Base-by-base conservation (phyloP, 2,888 invertebrate species). In the Platerodrilus igneus region DNA sequence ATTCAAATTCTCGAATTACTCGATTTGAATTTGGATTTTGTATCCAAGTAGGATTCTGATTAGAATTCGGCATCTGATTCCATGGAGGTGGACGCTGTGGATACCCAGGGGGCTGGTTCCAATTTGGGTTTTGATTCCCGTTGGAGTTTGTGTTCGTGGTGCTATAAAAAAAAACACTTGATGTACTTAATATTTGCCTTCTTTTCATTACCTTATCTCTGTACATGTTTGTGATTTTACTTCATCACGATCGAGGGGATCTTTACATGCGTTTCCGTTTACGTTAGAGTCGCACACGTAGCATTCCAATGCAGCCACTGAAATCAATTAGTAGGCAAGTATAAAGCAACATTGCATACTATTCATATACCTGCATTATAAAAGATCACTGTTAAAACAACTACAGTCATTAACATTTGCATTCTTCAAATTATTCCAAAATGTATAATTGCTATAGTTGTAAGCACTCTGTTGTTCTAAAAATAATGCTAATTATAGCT, bases 221-320 rank as follows among this genome's bases (percentile, higher is more conserved):
- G n/a, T n/a, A n/a, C n/a, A n/a, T n/a, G n/a, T n/a, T n/a, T n/a
- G n/a, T n/a, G 25, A 18, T 4, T 32, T 16, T 4, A 38, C 13
- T 4, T 33, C 10, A n/a, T 10, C 19, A 11, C 5, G 14, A 15
- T 28, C 22, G 4, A 39, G 1, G 4, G 39, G 39, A 19, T 39
- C 34, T 10, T 34, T 34, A 22, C 39, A 39, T n/a, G 39, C 16
- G 5, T n/a, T 6, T 4, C 33, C 33, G 14, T 39, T 11, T 10
- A 33, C 10, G 6, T 22, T 13, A 3, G 34, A 23, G 22, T 34
- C 20, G 16, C 39, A 39, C 8, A 18, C 13, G 23, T 34, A 39
- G 14, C 39, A 39, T 19, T 28, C 22, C 10, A 39, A 23, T 13
- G 39, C 22, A 7, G n/a, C 9, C 11, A 9, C 39, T 39, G 29